Evolutionary conservation across 2,888 invertebrate genomes (phyloP).

Genomic region (Yponomeuta evonymella): DNA sequence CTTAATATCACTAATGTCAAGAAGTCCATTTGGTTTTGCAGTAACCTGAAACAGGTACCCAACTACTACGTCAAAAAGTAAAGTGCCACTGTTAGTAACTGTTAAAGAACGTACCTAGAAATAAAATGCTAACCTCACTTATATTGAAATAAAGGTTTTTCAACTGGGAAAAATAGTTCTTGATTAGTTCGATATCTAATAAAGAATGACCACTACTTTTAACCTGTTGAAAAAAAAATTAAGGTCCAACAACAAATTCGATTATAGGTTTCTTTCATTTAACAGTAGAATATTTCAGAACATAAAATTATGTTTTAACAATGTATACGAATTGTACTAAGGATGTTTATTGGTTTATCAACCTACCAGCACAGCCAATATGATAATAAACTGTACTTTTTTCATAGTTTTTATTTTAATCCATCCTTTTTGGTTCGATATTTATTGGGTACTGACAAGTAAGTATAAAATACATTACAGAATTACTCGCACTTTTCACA

Average conservation of each 20-base stretch:
- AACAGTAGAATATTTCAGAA: not conserved
- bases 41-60: slow-evolving; percentile 39
- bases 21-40: slow-evolving; percentile 55
- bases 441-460: not conserved
- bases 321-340: too few species aligned
- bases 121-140: slow-evolving; percentile 53
- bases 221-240: slow-evolving; percentile 43
- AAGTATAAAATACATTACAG: not conserved
- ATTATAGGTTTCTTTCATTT: not conserved
- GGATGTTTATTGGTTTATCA: not conserved
- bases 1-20: slow-evolving; percentile 65
- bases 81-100: too few species aligned
- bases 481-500: not conserved
- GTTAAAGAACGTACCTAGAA: not conserved
- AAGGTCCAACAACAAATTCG: not conserved
- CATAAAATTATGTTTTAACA: too few species aligned
- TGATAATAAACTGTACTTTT: slow-evolving; percentile 38
- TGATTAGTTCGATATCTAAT: slow-evolving; percentile 55
- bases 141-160: slow-evolving; percentile 57
- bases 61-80: not conserved
- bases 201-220: slow-evolving; percentile 46
- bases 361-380: slow-evolving; percentile 48
- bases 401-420: slow-evolving; percentile 28
- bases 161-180: slow-evolving; percentile 62
- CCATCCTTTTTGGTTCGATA: not conserved